phyloP scores from a whole-genome alignment of 2,113 vertebrate species.

The Cyrtonyx montezumae region DNA sequence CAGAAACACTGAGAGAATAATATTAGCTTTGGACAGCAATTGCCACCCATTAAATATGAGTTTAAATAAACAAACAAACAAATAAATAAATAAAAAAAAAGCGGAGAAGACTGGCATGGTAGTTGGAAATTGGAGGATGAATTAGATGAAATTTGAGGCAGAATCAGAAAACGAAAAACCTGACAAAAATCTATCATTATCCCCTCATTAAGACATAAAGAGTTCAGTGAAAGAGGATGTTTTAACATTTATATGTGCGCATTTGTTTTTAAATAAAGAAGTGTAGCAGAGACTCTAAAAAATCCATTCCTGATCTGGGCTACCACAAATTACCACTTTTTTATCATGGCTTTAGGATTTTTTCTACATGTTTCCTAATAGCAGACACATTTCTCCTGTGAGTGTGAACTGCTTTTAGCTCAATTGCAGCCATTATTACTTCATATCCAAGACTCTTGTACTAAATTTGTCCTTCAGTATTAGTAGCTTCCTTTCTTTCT shows the following conservation, averaged over 20 bases:
- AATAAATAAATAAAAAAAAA: neutral
- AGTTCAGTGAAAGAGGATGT: neutral
- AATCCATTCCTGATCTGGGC: neutral
- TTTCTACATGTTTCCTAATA: neutral
- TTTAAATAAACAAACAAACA: too few relatives aligned
- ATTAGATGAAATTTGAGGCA: neutral
- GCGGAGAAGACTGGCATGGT: neutral
- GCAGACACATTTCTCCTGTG: neutral
- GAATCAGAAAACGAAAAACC: neutral
- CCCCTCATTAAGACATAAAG: neutral
- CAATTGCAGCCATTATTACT: neutral
- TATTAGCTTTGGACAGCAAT: neutral
- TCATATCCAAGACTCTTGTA: neutral
- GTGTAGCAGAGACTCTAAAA: neutral
- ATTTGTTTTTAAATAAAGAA: neutral
- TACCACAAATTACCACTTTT: neutral
- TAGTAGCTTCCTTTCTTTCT: neutral
- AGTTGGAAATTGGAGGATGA: neutral
- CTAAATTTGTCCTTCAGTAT: neutral
- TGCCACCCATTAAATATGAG: neutral
- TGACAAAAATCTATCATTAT: neutral
- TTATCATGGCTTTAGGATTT: neutral
- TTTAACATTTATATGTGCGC: neutral
- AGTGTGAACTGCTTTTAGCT: neutral
- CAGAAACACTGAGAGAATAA: neutral